Percentiles rank a stretch among this genome's conserved stretches.
Conservation (phyloP, 2,888 invertebrate genomes). For the Drosophila longiperda region DNA sequence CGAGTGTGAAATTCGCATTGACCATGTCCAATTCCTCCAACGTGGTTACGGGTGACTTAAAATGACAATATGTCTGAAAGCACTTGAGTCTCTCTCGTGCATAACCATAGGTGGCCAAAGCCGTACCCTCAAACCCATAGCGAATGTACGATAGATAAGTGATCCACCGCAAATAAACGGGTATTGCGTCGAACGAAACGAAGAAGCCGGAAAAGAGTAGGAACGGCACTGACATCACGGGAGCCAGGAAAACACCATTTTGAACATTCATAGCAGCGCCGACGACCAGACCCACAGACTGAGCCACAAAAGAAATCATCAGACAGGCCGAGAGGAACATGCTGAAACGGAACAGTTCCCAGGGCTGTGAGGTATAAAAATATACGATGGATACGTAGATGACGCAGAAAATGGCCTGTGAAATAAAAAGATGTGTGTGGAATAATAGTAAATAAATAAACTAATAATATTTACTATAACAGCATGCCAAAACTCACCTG, state of each 20-base stretch:
- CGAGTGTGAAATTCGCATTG: slow-evolving; percentile 91
- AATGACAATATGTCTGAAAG: slow-evolving; percentile 93
- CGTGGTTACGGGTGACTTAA: slow-evolving; percentile 92
- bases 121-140: slow-evolving; percentile 97
- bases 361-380: slow-evolving; percentile 96
- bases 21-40: slow-evolving; percentile 94
- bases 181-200: slow-evolving; percentile 98
- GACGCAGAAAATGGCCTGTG: slow-evolving; percentile 95
- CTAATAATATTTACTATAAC: not conserved
- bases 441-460: slow-evolving; percentile 4
- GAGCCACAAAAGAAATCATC: slow-evolving; percentile 96
- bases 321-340: slow-evolving; percentile 96
- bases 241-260: slow-evolving; percentile 98
- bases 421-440: slow-evolving; percentile 71
- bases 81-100: slow-evolving; percentile 93
- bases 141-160: slow-evolving; percentile 97
- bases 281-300: slow-evolving; percentile 97
- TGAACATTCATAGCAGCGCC: slow-evolving; percentile 98
- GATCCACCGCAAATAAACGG: slow-evolving; percentile 97
- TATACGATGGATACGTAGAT: slow-evolving; percentile 97
- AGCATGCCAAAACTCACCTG: slow-evolving; percentile 88
- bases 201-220: slow-evolving; percentile 98
- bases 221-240: slow-evolving; percentile 98
- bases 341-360: slow-evolving; percentile 91
- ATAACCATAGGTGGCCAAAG: slow-evolving; percentile 95